Percentiles rank a stretch among this genome's conserved stretches.
Evolutionary conservation across 2,797 vertebrate species (phyloP).

Genomic region (Nyctalus aviator): DNA sequence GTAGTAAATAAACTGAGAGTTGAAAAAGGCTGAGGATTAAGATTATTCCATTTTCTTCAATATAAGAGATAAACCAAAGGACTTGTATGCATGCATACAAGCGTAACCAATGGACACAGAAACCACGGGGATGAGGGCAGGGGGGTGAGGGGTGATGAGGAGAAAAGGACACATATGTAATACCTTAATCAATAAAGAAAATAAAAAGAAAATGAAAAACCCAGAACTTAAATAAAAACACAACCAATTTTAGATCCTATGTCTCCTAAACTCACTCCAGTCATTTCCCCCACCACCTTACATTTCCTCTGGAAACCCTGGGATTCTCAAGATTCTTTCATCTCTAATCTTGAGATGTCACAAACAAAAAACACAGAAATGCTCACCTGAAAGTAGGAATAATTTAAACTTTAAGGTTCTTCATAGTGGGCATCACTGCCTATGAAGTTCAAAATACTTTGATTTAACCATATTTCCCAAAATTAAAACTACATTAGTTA

Average conservation of each 20-base stretch:
- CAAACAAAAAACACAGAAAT: neutral
- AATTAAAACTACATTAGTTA: constrained; percentile 19
- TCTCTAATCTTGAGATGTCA: neutral
- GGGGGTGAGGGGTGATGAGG: too few species aligned
- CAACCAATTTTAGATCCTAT: neutral
- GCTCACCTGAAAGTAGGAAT: neutral
- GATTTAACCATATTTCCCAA: neutral
- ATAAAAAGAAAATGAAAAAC: neutral
- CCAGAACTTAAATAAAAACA: neutral
- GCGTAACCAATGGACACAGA: too few species aligned
- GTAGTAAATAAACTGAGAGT: neutral
- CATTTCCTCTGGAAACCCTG: neutral
- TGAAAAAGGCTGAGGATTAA: neutral
- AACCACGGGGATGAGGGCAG: too few species aligned
- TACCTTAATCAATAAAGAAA: too few species aligned
- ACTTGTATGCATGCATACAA: too few species aligned
- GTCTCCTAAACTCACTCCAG: neutral
- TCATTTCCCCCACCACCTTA: neutral
- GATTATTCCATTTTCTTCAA: neutral
- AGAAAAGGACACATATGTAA: too few species aligned
- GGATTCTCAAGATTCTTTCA: neutral
- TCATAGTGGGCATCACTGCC: neutral
- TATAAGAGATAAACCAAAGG: neutral
- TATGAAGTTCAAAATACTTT: neutral
- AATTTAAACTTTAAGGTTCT: neutral